Percentiles rank a stretch among this genome's conserved stretches.
phyloP scores from a whole-genome alignment of 37 sponge, comb jelly and placozoan genomes.

The Cliona cf. orientalis region DNA sequence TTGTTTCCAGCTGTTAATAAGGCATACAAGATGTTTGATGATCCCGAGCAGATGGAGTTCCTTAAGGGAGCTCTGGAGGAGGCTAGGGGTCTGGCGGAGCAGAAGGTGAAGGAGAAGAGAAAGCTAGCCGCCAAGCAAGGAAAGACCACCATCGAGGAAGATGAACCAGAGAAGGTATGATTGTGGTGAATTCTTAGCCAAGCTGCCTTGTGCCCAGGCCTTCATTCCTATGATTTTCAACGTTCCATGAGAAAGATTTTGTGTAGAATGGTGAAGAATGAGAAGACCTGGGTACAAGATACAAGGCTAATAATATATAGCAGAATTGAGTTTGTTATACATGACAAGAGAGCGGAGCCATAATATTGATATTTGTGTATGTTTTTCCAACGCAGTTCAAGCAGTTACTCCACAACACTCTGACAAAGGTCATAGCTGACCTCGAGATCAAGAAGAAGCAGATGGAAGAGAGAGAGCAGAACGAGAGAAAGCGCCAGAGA shows the following conservation, averaged over 20 bases:
- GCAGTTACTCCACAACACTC: conserved; percentile 50
- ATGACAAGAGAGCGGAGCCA: too few relatives aligned
- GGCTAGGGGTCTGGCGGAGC: conserved; percentile 55
- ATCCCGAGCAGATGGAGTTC: conserved; percentile 79
- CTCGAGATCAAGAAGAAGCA: conserved; percentile 84
- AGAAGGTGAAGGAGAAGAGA: conserved; percentile 85
- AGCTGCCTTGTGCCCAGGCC: too few relatives aligned
- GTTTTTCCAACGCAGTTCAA: conserved; percentile 63
- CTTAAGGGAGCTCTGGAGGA: conserved; percentile 72
- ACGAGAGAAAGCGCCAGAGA: conserved; percentile 77
- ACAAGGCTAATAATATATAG: too few relatives aligned
- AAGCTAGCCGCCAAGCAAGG: conserved; percentile 80
- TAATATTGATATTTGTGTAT: too few relatives aligned
- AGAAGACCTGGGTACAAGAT: too few relatives aligned
- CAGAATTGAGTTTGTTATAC: too few relatives aligned
- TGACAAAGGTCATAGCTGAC: conserved; percentile 92
- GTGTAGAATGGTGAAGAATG: too few relatives aligned
- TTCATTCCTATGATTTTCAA: too few relatives aligned
- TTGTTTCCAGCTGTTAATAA: conserved; percentile 73
- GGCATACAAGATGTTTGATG: conserved; percentile 86
- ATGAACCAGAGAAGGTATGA: conserved; percentile 79
- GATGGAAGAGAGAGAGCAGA: conserved; percentile 78
- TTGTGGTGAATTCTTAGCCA: too few relatives aligned
- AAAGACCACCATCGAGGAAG: conserved; percentile 76
- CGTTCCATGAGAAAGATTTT: too few relatives aligned